Evolutionary conservation across 2,797 vertebrate species (phyloP).

Genomic region (Premnoplex brunnescens): DNA sequence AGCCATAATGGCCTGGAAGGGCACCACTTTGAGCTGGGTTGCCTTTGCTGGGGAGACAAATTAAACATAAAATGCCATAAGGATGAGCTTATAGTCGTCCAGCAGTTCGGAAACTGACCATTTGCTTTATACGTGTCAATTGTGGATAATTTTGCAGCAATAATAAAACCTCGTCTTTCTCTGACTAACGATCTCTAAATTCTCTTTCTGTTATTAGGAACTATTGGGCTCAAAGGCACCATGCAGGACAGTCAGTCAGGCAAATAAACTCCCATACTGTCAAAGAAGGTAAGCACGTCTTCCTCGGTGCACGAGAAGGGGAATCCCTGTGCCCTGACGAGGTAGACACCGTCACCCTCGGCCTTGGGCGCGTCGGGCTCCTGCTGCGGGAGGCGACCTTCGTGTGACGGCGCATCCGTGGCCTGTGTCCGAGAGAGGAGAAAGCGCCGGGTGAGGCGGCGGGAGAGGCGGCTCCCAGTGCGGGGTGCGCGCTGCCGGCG

Average conservation of each 20-base stretch:
- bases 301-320: conserved; percentile 86
- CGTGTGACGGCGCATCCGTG: neutral
- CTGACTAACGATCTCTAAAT: rapidly evolving
- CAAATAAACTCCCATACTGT: conserved; percentile 73
- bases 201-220: neutral
- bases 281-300: conserved; percentile 89
- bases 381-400: neutral
- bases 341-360: conserved; percentile 75
- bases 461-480: too few species aligned
- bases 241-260: rapidly evolving
- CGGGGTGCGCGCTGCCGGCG: neutral
- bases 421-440: neutral
- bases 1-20: neutral
- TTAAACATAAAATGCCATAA: rapidly evolving
- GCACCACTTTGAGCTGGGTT: rapidly evolving
- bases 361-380: neutral
- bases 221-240: rapidly evolving
- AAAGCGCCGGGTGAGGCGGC: rapidly evolving
- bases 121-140: rapidly evolving
- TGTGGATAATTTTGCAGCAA: neutral
- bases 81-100: neutral
- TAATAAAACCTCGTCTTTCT: neutral
- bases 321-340: conserved; percentile 88
- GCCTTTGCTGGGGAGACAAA: neutral
- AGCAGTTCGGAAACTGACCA: rapidly evolving